Evolutionary conservation across 2,888 invertebrate species (phyloP).

Genomic region (Drosophila neotestacea): DNA sequence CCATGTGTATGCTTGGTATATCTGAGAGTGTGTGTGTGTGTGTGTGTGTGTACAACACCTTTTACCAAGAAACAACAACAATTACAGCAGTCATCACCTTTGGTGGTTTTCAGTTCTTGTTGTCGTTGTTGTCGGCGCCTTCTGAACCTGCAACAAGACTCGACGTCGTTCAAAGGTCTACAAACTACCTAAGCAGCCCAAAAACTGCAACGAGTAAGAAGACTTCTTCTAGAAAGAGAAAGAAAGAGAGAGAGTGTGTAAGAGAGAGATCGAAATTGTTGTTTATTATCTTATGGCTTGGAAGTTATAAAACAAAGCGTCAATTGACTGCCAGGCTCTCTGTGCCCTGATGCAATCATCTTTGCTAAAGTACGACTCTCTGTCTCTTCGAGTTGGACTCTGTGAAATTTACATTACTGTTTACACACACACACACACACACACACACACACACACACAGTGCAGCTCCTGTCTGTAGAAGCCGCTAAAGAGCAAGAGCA

Average conservation of each 20-base stretch:
- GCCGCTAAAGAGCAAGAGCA: constrained; percentile 39
- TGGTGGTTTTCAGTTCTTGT: constrained; percentile 69
- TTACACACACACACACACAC: constrained; percentile 35
- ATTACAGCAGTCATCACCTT: constrained; percentile 80
- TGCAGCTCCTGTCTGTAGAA: constrained; percentile 44
- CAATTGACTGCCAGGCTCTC: constrained; percentile 74
- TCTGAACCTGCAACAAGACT: constrained; percentile 69
- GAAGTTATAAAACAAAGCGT: constrained; percentile 80
- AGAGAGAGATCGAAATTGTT: constrained; percentile 42
- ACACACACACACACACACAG: constrained; percentile 29
- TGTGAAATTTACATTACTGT: constrained; percentile 60
- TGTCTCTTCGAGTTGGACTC: constrained; percentile 25
- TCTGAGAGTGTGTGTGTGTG: constrained; percentile 19
- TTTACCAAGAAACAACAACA: constrained; percentile 80
- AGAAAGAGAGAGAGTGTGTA: constrained; percentile 1
- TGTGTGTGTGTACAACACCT: constrained; percentile 72
- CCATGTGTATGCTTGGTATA: constrained; percentile 26
- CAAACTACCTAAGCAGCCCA: constrained; percentile 76
- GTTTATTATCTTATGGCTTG: constrained; percentile 75
- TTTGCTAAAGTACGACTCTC: constrained; percentile 23
- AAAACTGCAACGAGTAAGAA: constrained; percentile 55
- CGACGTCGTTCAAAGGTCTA: constrained; percentile 45
- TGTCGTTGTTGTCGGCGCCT: constrained; percentile 69
- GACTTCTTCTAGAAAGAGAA: constrained; percentile 10
- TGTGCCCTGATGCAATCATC: constrained; percentile 57